Evolutionary conservation across 2,888 invertebrate genomes (phyloP).

Genomic region (Mesorhabditis spiculigera): DNA sequence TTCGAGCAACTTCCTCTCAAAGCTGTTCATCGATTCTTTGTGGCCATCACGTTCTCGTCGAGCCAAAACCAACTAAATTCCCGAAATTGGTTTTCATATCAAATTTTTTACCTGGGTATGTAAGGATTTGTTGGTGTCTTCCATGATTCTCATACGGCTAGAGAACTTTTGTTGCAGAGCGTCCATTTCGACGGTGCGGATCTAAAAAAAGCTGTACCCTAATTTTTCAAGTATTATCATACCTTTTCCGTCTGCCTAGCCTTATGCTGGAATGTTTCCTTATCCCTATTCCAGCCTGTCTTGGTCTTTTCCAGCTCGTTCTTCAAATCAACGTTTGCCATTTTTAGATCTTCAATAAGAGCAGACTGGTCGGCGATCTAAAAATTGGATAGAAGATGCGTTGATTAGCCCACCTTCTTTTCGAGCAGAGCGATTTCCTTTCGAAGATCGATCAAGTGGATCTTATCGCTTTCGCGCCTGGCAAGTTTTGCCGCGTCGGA

Average conservation of each 20-base stretch:
- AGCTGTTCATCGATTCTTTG: slow-evolving; percentile 42
- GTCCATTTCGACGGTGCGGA: slow-evolving; percentile 51
- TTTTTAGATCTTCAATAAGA: slow-evolving; percentile 36
- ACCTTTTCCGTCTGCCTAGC: slow-evolving; percentile 54
- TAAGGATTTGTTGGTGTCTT: slow-evolving; percentile 56
- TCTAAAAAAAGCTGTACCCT: slow-evolving; percentile 16
- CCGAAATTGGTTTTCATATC: background rate
- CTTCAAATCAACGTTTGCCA: slow-evolving; percentile 50
- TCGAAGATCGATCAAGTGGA: slow-evolving; percentile 38
- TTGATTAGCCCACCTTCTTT: slow-evolving; percentile 28
- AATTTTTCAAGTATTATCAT: background rate
- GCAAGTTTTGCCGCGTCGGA: slow-evolving; percentile 21
- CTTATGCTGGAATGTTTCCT: slow-evolving; percentile 50
- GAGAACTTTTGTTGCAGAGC: slow-evolving; percentile 57
- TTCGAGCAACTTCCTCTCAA: slow-evolving; percentile 43
- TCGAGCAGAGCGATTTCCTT: slow-evolving; percentile 41
- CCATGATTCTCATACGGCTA: slow-evolving; percentile 57
- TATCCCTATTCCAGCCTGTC: slow-evolving; percentile 44
- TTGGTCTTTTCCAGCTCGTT: slow-evolving; percentile 43
- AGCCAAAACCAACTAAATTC: slow-evolving; percentile 46
- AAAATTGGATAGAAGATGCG: background rate
- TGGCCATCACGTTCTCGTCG: slow-evolving; percentile 54
- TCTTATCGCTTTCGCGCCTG: slow-evolving; percentile 31
- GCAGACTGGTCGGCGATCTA: slow-evolving; percentile 36
- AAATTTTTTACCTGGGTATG: slow-evolving; percentile 47